phyloP scores from a whole-genome alignment of 2,888 invertebrate genomes.

The Eucriotettix oculatus region DNA sequence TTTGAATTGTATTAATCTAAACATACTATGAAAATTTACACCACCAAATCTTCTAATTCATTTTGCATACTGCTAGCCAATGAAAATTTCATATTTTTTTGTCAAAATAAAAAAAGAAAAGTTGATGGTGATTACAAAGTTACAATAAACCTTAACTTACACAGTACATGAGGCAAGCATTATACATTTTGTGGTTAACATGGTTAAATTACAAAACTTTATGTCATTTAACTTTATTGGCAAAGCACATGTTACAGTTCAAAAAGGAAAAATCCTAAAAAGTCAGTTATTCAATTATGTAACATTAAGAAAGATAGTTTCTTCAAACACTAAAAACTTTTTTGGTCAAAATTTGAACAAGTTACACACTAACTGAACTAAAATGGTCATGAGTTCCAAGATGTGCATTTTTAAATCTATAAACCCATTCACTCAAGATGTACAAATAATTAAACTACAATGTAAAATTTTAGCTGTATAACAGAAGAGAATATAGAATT shows the following conservation, averaged over 20 bases:
- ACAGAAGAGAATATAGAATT: too few species aligned
- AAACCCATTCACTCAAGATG: too few species aligned
- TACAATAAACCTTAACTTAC: slow-evolving; percentile 2
- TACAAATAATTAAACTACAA: too few species aligned
- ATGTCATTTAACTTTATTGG: not conserved
- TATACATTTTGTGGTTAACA: not conserved
- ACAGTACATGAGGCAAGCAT: not conserved
- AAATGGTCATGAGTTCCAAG: not conserved
- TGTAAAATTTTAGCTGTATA: too few species aligned
- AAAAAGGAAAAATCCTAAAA: too few species aligned
- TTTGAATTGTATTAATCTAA: too few species aligned
- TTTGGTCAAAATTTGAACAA: not conserved
- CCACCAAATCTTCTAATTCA: too few species aligned
- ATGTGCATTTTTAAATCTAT: too few species aligned
- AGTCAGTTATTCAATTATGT: not conserved
- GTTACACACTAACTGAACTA: not conserved
- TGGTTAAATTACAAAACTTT: not conserved
- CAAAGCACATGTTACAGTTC: too few species aligned
- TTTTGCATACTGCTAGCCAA: not conserved
- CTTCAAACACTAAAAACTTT: not conserved
- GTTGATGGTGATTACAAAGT: not conserved
- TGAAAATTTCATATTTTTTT: not conserved
- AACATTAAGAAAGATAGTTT: not conserved
- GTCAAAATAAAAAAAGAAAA: not conserved
- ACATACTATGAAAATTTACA: too few species aligned